Evolutionary conservation across 1,140 invertebrate species (phyloP), one percentile per base, ranked within the genome.

Genomic region (Xylocopa sonorina): DNA sequence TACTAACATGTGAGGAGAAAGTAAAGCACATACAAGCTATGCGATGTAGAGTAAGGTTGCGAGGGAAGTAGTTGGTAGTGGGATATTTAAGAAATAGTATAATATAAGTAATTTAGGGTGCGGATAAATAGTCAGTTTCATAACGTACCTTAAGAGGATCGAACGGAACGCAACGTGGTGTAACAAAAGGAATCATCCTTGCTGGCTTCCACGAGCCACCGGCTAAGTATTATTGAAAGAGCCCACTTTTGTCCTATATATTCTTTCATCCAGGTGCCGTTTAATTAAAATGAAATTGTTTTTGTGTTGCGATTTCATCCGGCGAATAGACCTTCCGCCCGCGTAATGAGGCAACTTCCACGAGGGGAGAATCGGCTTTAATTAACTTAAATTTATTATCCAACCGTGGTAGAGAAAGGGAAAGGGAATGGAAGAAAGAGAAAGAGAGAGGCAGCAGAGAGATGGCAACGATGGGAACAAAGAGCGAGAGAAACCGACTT

Each of bases 351-450:
- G 63, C 53, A 84, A 84, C 79, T 81, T 81, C 62, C 74, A 58
- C 50, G 69, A 69, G 57, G 55, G n/a, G n/a, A n/a, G n/a, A 78
- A 84, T 85, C 82, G 82, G 67, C 68, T 50, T 80, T 85, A 85
- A 85, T 85, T 85, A 85, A 85, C 82, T 72, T 55, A 81, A 85
- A 85, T 85, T 85, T 85, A 85, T 85, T 78, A 81, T 85, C 60
- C 74, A 32, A n/a, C n/a, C n/a, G n/a, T n/a, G n/a, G 68, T 34
- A 58, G 46, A 66, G 62, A 58, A 38, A 34, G 43, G 38, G 46
- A 51, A 32, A 38, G 12, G 9, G 9, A 10, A 21, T n/a, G 38
- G 48, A 62, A 57, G 32, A 21, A 73, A 43, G 46, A 6, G 32
- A 43, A 24, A n/a, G 4, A 51, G 48, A 10, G 10, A 55, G 27